A percentile compares a stretch with the other conserved stretches of the same genome.
Conservation (phyloP, 2,113 vertebrate genomes). For the Irena cyanogastra region DNA sequence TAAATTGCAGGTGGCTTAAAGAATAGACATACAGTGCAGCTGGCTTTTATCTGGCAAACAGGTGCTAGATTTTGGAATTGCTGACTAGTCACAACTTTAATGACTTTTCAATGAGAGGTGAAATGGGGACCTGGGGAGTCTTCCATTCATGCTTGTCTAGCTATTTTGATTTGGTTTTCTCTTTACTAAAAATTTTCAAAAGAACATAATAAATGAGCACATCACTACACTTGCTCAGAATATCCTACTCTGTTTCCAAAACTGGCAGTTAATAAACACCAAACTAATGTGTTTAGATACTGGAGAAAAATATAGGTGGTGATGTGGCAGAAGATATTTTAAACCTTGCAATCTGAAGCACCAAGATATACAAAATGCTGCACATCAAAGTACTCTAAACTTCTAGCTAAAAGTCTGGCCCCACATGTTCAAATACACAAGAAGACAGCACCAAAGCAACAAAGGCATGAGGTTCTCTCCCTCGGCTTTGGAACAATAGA, state of each 20-base stretch:
- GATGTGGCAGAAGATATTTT: not conserved
- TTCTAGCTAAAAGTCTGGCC: not conserved
- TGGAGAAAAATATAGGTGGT: not conserved
- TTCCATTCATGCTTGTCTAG: conserved; percentile 28
- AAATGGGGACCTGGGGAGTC: conserved; percentile 20
- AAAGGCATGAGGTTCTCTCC: not conserved
- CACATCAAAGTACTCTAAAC: not conserved
- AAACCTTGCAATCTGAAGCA: not conserved
- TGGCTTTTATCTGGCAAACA: conserved; percentile 37
- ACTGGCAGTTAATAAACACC: not conserved
- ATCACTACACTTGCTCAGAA: not conserved
- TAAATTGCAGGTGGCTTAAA: conserved; percentile 43
- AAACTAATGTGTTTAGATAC: not conserved
- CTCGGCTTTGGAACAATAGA: not conserved
- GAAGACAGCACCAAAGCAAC: not conserved
- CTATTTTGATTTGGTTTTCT: not conserved
- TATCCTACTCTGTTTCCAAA: not conserved
- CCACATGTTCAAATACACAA: not conserved
- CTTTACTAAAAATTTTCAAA: not conserved
- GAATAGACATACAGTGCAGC: not conserved
- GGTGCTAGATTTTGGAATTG: conserved; percentile 48
- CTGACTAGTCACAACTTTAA: conserved; percentile 48
- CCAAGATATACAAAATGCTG: not conserved
- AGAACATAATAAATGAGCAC: not conserved
- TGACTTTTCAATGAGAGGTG: conserved; percentile 34